Evolutionary conservation across 2,888 invertebrate species (phyloP), one percentile per base, ranked within the genome.

Genomic region (Nyleta sp.): DNA sequence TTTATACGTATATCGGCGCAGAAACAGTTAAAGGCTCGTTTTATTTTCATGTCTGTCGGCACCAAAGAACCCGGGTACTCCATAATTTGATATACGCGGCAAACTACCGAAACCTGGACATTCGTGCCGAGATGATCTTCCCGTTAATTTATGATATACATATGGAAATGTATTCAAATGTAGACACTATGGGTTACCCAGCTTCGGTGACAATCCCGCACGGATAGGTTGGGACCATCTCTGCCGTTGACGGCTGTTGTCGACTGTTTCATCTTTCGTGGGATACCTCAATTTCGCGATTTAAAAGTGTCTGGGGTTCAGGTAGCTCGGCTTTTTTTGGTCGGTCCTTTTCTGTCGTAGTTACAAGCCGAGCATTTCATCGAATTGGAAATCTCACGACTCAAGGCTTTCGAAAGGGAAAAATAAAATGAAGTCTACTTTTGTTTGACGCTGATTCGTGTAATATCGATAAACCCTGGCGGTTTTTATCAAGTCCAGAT

Each of bases 81-180:
- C 24, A 55, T 55, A 67, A 65, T 65, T 65, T 65, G 22, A 65
- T 53, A 33, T 44, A 65, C 15, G 15, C 44, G 22, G 22, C 42
- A 40, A 52, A 64, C 64, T 52, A 52, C 64, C 46, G 28, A 52
- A 65, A 22, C 18, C 28, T 33, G 42, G 31, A 44, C 31, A 11
- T 44, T 44, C 31, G 48, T 24, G 15, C 33, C 38, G 18, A 28
- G 42, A 52, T 13, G 40, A 13, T 50, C 11, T 50, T 64, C 31
- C 33, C 33, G 22, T 67, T 46, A 67, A 67, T 55, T 55, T 67
- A 40, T 24, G 53, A 67, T 35, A 67, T 67, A 55, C 53, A 55
- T 53, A 67, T 67, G 67, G 15, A 67, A 67, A 67, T 67, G 17
- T 67, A 67, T 53, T 67, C 67, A 44, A 44, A 65, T 44, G 31